Evolutionary conservation across 2,797 vertebrate species (phyloP).

Genomic region (Picus viridis): DNA sequence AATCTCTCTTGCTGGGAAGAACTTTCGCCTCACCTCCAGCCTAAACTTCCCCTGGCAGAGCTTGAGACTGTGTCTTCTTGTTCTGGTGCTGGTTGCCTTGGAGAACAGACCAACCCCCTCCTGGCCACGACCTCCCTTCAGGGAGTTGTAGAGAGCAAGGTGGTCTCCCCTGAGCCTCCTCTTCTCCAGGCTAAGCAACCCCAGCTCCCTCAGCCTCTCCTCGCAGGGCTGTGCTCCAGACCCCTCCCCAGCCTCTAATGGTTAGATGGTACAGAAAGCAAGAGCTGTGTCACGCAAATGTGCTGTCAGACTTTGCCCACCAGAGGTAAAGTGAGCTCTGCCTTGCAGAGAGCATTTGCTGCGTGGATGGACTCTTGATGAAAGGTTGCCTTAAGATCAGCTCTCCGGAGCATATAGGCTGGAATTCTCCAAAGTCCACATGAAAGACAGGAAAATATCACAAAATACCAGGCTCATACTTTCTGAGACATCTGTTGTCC

Average conservation of each 20-base stretch:
- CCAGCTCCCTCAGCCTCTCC: too few relatives aligned
- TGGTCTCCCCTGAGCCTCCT: too few relatives aligned
- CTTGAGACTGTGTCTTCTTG: too few relatives aligned
- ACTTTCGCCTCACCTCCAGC: too few relatives aligned
- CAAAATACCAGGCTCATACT: constrained; percentile 36
- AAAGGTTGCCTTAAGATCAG: constrained; percentile 54
- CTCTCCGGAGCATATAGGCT: constrained; percentile 19
- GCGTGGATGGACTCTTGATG: constrained; percentile 14
- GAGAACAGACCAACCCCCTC: too few relatives aligned
- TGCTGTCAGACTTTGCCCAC: constrained; percentile 23
- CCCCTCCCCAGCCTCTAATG: background rate
- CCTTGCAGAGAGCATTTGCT: background rate
- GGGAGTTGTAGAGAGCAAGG: too few relatives aligned
- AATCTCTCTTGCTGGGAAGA: too few relatives aligned
- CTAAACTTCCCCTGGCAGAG: too few relatives aligned
- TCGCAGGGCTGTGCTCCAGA: too few relatives aligned
- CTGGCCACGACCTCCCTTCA: too few relatives aligned
- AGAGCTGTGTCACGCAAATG: background rate
- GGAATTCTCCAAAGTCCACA: constrained; percentile 66
- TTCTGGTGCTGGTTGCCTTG: too few relatives aligned
- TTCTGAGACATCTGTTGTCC: constrained; percentile 58
- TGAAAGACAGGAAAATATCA: constrained; percentile 50
- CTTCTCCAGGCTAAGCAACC: too few relatives aligned
- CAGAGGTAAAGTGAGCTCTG: constrained; percentile 6
- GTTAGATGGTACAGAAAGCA: background rate